These are phyloP conservation scores for Argyrosomus japonicus DNA, from an alignment of 2,113 vertebrate species.

Conservation along the genomic window DNA sequence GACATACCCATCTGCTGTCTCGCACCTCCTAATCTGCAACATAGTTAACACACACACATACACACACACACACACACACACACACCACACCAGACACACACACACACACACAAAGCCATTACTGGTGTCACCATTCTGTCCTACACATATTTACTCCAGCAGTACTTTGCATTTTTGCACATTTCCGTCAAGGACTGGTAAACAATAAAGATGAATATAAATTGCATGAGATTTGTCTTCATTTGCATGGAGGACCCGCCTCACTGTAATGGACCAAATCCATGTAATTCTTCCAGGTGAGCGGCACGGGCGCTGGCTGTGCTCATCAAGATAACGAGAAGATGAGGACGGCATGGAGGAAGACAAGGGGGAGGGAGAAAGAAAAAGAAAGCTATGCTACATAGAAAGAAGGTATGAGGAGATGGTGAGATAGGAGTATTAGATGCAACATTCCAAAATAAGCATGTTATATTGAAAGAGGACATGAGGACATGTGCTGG, in stretches of 20 bases:
- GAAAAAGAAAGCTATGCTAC: slow-evolving; percentile 27
- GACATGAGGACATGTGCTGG: slow-evolving; percentile 57
- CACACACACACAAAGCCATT: slow-evolving; percentile 28
- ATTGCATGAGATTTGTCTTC: slow-evolving; percentile 9
- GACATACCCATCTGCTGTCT: slow-evolving; percentile 87
- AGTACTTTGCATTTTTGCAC: slow-evolving; percentile 1
- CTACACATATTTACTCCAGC: slow-evolving; percentile 11
- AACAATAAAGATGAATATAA: slow-evolving; percentile 22
- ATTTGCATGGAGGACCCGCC: background rate
- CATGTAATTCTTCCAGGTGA: slow-evolving; percentile 65
- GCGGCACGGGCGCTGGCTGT: slow-evolving; percentile 50
- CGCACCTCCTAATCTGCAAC: slow-evolving; percentile 84
- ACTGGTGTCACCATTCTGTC: slow-evolving; percentile 41
- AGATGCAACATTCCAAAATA: slow-evolving; percentile 56
- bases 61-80: slow-evolving; percentile 31
- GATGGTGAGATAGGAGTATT: slow-evolving; percentile 60
- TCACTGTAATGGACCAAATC: slow-evolving; percentile 48
- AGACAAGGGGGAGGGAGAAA: slow-evolving; percentile 3
- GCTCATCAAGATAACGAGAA: slow-evolving; percentile 62
- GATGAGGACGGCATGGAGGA: slow-evolving; percentile 27
- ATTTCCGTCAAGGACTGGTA: background rate
- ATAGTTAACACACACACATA: slow-evolving; percentile 27
- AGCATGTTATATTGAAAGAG: slow-evolving; percentile 69
- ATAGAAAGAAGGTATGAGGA: slow-evolving; percentile 49
- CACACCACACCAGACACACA: slow-evolving; percentile 40